Evolutionary conservation across 2,888 invertebrate species (phyloP).

Genomic region (Cataglyphis altisquamis): DNA sequence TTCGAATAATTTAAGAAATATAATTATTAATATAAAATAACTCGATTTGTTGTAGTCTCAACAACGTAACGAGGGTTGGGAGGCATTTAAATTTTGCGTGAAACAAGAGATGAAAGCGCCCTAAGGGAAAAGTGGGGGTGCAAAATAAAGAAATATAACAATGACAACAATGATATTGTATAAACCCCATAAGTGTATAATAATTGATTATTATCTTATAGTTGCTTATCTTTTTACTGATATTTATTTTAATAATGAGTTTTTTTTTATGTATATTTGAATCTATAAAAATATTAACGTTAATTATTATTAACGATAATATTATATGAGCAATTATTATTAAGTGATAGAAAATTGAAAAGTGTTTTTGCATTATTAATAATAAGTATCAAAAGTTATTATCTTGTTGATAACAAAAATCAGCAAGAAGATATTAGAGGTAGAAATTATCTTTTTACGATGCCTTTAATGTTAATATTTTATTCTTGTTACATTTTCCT

Average conservation of each 20-base stretch:
- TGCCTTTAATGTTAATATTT: constrained; percentile 2
- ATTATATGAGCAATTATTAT: background rate
- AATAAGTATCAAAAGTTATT: background rate
- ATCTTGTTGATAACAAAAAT: background rate
- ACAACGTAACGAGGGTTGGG: constrained; percentile 96
- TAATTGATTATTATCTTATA: background rate
- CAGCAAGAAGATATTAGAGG: background rate
- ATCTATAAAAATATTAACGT: background rate
- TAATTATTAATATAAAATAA: constrained; percentile 2
- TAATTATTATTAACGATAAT: background rate
- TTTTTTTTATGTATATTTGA: background rate
- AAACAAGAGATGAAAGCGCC: constrained; percentile 95
- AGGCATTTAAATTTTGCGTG: constrained; percentile 96
- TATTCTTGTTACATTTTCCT: constrained; percentile 1
- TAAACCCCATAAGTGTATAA: background rate
- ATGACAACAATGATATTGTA: background rate
- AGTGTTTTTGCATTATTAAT: background rate
- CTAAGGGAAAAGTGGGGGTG: constrained; percentile 18
- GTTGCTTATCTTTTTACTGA: background rate
- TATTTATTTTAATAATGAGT: constrained; percentile 13
- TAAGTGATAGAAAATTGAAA: background rate
- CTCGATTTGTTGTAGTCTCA: constrained; percentile 90
- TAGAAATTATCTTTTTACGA: constrained; percentile 12
- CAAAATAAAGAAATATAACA: background rate
- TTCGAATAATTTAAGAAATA: background rate